These are phyloP conservation scores for Macropodus opercularis DNA, from an alignment of 2,797 vertebrate species.

Conservation along the genomic window DNA sequence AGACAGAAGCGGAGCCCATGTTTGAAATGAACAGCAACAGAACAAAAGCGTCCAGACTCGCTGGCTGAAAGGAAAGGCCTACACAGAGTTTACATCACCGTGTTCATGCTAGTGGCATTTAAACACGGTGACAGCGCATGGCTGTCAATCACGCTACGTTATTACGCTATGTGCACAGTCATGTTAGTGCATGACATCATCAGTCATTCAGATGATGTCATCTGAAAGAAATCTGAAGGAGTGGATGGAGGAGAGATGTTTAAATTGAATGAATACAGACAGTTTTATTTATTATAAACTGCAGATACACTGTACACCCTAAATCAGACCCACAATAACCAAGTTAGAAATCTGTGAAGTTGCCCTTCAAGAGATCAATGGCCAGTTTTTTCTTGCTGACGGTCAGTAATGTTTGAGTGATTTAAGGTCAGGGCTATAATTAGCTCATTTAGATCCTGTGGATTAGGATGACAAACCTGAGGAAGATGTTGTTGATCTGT, in stretches of 20 bases:
- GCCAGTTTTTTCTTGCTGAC: background rate
- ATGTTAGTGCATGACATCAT: no score
- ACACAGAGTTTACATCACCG: slow-evolving; percentile 13
- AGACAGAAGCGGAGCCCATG: background rate
- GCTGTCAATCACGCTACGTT: slow-evolving; percentile 12
- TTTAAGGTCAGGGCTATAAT: slow-evolving; percentile 28
- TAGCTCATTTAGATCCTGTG: slow-evolving; percentile 13
- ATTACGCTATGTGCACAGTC: no score
- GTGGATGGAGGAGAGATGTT: no score
- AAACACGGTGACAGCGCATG: no score
- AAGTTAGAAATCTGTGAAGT: no score
- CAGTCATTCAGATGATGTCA: no score
- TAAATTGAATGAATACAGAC: no score
- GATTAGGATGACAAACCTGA: slow-evolving; percentile 78
- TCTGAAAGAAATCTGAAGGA: background rate
- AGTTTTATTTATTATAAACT: no score
- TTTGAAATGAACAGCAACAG: slow-evolving; percentile 12
- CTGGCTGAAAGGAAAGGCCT: background rate
- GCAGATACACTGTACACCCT: no score
- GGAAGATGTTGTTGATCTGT: slow-evolving; percentile 96
- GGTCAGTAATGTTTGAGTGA: slow-evolving; percentile 7
- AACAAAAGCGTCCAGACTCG: slow-evolving; percentile 6
- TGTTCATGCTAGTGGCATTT: slow-evolving; percentile 5
- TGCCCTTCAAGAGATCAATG: no score
- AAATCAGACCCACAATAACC: no score